Evolutionary conservation across 2,888 invertebrate genomes (phyloP).

Genomic region (Agapetus fuscipes): DNA sequence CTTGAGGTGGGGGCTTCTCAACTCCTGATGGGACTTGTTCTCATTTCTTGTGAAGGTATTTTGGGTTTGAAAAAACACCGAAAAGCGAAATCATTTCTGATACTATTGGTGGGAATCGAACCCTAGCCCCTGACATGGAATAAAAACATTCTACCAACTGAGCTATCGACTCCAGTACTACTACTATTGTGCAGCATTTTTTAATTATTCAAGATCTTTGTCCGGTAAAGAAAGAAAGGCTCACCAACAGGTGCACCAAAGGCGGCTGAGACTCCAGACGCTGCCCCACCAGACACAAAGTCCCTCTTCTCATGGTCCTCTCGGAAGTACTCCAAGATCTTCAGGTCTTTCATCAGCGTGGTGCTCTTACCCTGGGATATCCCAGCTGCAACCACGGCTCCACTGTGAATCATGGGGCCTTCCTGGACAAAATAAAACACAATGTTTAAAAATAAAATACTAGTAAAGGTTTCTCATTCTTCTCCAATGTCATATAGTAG

Average conservation of each 20-base stretch:
- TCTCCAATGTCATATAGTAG: neutral
- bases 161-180: no score
- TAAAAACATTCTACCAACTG: no score
- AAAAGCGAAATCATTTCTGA: no score
- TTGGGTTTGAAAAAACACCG: no score
- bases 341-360: slow-evolving; percentile 68
- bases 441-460: slow-evolving; percentile 1
- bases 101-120: no score
- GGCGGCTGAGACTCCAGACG: slow-evolving; percentile 96
- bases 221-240: slow-evolving; percentile 17
- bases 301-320: slow-evolving; percentile 97
- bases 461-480: neutral
- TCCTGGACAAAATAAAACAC: no score
- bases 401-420: slow-evolving; percentile 99
- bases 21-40: no score
- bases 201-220: no score
- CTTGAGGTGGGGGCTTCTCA: no score
- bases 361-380: slow-evolving; percentile 95
- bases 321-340: slow-evolving; percentile 81
- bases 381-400: slow-evolving; percentile 94
- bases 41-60: no score
- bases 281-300: slow-evolving; percentile 95
- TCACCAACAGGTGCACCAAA: slow-evolving; percentile 90
- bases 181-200: no score
- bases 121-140: no score